phyloP scores from a whole-genome alignment of 2,888 invertebrate genomes.

The Megalurothrips usitatus region DNA sequence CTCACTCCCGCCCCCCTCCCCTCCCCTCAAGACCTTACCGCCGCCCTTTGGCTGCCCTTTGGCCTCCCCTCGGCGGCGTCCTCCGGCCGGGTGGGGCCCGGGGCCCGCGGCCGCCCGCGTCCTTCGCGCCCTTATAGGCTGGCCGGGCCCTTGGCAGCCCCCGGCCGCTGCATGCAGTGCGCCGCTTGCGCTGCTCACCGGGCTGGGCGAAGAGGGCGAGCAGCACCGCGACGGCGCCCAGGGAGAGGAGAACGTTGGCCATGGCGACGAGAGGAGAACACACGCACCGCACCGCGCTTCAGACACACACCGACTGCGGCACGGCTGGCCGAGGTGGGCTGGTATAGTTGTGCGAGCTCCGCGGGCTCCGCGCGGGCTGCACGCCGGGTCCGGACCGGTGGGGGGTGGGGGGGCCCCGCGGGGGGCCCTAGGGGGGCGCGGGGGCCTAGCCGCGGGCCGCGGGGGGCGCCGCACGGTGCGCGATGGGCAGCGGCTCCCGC shows the following conservation, averaged over 20 bases:
- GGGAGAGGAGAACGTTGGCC: constrained; percentile 8
- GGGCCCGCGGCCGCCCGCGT: too few species aligned
- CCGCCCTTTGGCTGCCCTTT: too few species aligned
- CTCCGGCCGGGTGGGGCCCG: too few species aligned
- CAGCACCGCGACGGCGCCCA: neutral
- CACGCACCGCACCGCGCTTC: neutral
- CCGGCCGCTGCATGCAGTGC: too few species aligned
- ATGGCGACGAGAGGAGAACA: constrained; percentile 27
- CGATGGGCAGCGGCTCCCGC: neutral
- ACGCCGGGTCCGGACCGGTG: neutral
- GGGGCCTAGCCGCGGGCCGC: neutral
- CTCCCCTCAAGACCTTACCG: too few species aligned
- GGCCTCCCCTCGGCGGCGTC: too few species aligned
- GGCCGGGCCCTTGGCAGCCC: too few species aligned
- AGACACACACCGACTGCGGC: neutral
- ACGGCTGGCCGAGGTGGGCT: neutral
- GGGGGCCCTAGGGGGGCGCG: neutral
- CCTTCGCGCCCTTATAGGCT: too few species aligned
- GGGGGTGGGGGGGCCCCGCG: neutral
- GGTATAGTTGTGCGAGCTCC: neutral
- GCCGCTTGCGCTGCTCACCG: neutral
- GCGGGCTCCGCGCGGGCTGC: neutral
- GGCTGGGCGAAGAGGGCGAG: constrained; percentile 4
- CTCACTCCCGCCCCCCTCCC: too few species aligned
- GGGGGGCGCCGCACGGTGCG: neutral